Base-by-base conservation (phyloP, 2,888 invertebrate species). In the Syrphus vitripennis region DNA sequence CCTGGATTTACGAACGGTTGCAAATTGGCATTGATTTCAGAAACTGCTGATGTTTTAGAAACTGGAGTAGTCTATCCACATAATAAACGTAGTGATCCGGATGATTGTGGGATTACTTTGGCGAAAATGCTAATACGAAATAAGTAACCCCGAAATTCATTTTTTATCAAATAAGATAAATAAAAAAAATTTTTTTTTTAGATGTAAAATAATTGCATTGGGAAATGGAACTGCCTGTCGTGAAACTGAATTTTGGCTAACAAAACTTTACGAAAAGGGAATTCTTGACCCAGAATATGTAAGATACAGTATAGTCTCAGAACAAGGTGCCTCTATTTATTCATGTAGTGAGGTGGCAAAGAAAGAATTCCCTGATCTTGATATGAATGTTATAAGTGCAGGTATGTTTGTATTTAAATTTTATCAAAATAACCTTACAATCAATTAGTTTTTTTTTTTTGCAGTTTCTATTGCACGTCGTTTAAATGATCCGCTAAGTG, bases 141-240 rank as follows among this genome's bases (percentile, higher is more conserved):
- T 89, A 92, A 93, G 94, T 96, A 92, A 90, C 91, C 88, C 45
- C 2, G 7, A 6, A 40, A 14, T 72, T 69, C 34, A 31, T 48
- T 29, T 1, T 12, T 42, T n/a, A n/a, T n/a, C n/a, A n/a, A n/a
- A n/a, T n/a, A n/a, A n/a, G n/a, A n/a, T n/a, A n/a, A n/a, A n/a
- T n/a, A n/a, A n/a, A n/a, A n/a, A n/a, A n/a, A n/a, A n/a, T n/a
- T 50, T 31, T 12, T 31, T 4, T 67, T 59, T 2, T 4, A 96
- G 96, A 37, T 96, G 96, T 90, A 94, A 95, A 75, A 92, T 96
- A n/a, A 95, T 98, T 88, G 98, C 97, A 6, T 92, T 98, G 48
- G 98, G 98, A 0, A 98, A 98, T 92, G 98, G 97, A 1, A 97
- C 96, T 4, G 98, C 96, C 0, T 97, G 98, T 89, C 94, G 98